A percentile compares a stretch with the other conserved stretches of the same genome.
phyloP scores from a whole-genome alignment of 2,888 invertebrate species.

The Poecilobothrus nobilitatus region DNA sequence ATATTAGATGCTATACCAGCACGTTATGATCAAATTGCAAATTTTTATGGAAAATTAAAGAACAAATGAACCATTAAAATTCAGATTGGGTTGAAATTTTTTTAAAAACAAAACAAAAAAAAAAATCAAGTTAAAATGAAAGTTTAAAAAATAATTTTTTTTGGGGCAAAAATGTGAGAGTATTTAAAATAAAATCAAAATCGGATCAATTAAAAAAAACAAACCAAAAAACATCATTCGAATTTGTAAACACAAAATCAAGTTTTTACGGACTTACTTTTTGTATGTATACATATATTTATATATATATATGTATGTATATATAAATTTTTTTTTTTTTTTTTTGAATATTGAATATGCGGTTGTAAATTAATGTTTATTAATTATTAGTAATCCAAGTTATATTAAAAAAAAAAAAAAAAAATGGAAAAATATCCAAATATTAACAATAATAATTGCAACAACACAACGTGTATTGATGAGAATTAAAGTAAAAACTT shows the following conservation, averaged over 20 bases:
- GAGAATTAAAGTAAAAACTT: too few relatives aligned
- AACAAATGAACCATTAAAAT: slow-evolving; percentile 45
- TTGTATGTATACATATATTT: too few relatives aligned
- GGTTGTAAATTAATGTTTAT: not conserved
- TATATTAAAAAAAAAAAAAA: not conserved
- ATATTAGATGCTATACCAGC: slow-evolving; percentile 74
- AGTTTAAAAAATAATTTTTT: not conserved
- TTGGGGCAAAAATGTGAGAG: not conserved
- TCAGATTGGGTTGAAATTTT: slow-evolving; percentile 4
- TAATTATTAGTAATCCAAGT: not conserved
- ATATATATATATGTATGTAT: too few relatives aligned
- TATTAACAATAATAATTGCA: not conserved
- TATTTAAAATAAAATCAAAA: not conserved
- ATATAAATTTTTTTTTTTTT: not conserved
- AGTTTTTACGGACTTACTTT: slow-evolving; percentile 3
- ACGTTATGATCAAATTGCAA: slow-evolving; percentile 69
- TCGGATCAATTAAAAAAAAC: not conserved
- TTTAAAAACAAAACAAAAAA: not conserved
- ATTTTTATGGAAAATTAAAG: slow-evolving; percentile 81
- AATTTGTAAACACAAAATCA: not conserved
- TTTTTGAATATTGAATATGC: not conserved
- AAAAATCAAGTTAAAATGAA: not conserved
- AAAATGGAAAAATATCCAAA: not conserved
- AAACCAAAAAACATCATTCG: not conserved
- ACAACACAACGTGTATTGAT: not conserved